Base-by-base conservation (phyloP, 2,113 vertebrate species). In the Eubucco bourcierii region DNA sequence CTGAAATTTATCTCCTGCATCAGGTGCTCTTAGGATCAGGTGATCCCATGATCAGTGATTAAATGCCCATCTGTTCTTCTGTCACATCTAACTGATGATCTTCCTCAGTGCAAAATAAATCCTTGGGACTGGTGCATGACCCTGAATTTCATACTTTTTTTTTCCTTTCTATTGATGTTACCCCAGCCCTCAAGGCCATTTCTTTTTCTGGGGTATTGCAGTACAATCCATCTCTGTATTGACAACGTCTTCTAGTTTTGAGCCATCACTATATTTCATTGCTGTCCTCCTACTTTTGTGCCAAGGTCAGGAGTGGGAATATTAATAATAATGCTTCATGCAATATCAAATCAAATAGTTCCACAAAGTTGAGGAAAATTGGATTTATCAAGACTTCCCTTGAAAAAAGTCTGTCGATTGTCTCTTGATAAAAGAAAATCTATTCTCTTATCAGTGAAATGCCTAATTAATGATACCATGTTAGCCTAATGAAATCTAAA, bases 401-500 rank as follows among this genome's bases (percentile, higher is more conserved):
- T 1, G 25, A 90, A 79, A 91, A 95, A 96, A 93, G 85, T 52
- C 37, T 77, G 91, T 71, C 2, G 76, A 90, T 93, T 93, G 87
- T 76, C 80, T 90, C 87, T 93, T 75, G 80, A 94, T 74, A 95
- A 71, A 37, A 87, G 53, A 92, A 95, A 87, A 94, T 56, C 71
- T 87, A 80, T 91, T 90, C 20, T 80, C 76, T 92, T 94, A 87
- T 86, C 85, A 83, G 76, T 75, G 41, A 75, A 95, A 94, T 47
- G 41, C 85, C 88, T 94, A 93, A 91, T 94, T 95, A 95, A 94
- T 83, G 64, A 67, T 71, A 82, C 76, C 31, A 77, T 58, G 31
- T 83, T 88, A 94, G 68, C 25, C 41, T 95, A 93, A 94, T 90
- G 61, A 94, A 93, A 95, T 88, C 88, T 91, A 91, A 94, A 95